Evolutionary conservation across 2,113 vertebrate species (phyloP).

Genomic region (Bothrops jararaca): DNA sequence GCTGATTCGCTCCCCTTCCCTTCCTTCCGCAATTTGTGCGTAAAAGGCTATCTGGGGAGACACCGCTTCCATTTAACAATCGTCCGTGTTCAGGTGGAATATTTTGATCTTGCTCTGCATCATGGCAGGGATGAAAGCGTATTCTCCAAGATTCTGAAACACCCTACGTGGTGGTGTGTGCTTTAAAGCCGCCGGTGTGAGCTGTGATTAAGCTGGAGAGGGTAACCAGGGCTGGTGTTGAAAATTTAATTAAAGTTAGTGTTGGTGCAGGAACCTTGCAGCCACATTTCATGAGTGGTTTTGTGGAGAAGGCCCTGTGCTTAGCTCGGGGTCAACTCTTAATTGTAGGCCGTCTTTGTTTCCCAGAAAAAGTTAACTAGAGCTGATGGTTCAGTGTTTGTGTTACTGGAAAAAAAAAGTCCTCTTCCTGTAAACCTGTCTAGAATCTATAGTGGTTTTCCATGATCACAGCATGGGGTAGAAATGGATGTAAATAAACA

Average conservation of each 20-base stretch:
- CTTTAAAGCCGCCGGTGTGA: background rate
- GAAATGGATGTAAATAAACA: background rate
- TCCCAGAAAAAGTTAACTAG: background rate
- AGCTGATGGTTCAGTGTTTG: background rate
- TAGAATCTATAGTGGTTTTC: no score
- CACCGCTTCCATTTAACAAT: background rate
- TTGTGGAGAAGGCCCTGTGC: background rate
- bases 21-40: conserved; percentile 25
- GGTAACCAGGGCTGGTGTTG: no score
- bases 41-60: conserved; percentile 44
- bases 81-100: conserved; percentile 17
- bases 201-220: background rate
- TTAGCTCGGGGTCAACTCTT: background rate
- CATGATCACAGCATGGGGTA: background rate
- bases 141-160: background rate
- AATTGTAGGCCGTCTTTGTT: background rate
- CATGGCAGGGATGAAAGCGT: background rate
- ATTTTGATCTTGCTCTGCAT: fast-evolving
- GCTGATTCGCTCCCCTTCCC: conserved; percentile 42
- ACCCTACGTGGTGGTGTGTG: background rate
- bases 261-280: background rate
- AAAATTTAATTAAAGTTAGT: background rate
- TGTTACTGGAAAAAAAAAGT: background rate
- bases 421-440: background rate
- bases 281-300: no score